Percentiles rank a stretch among this genome's conserved stretches.
phyloP scores from a whole-genome alignment of 2,888 invertebrate species.

The Resseliella maxima region DNA sequence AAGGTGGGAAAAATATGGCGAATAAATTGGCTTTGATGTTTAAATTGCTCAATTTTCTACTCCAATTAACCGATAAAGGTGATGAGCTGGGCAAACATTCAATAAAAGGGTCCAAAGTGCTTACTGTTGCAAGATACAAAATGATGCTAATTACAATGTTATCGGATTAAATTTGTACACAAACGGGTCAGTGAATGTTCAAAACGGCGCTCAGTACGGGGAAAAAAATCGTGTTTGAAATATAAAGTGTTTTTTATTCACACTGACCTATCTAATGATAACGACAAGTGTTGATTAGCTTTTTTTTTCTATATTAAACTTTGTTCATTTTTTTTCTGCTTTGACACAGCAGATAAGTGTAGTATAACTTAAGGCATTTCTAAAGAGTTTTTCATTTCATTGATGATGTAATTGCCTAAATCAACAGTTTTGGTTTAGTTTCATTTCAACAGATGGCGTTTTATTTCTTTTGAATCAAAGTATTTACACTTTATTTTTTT shows the following conservation, averaged over 20 bases:
- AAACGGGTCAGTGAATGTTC: constrained; percentile 18
- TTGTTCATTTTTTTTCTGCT: not conserved
- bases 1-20: not conserved
- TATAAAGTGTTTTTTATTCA: not conserved
- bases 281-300: not conserved
- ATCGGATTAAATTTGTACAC: not conserved
- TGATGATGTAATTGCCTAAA: not conserved
- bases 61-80: constrained; percentile 36
- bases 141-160: not conserved
- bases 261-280: constrained; percentile 35
- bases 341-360: not conserved
- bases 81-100: not conserved
- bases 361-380: constrained; percentile 42
- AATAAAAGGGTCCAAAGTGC: not conserved
- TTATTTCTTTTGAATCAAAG: not conserved
- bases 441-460: constrained; percentile 13
- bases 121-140: not conserved
- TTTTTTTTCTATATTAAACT: not conserved
- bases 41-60: constrained; percentile 16
- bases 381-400: not conserved
- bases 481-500: not conserved
- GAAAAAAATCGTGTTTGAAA: not conserved
- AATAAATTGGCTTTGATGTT: not conserved
- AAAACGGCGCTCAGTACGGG: not conserved
- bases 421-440: not conserved